Evolutionary conservation across 2,888 invertebrate genomes (phyloP).

Genomic region (Watsonalla cultraria): DNA sequence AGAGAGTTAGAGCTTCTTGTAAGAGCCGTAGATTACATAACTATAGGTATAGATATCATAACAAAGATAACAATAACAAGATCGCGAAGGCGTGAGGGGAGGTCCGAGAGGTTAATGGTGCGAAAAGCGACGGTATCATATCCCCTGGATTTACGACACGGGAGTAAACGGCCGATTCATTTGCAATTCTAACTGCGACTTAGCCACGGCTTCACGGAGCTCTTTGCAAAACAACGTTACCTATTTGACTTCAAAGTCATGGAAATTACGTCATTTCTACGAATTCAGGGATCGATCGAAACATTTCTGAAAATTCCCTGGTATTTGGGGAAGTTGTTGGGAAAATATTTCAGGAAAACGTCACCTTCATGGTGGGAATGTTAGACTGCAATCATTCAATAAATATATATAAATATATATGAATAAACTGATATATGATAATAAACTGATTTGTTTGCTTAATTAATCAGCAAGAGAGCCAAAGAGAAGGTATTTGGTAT

Average conservation of each 20-base stretch:
- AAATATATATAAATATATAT: no score
- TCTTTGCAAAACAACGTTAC: conserved; percentile 15
- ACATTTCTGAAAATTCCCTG: neutral
- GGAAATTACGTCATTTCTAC: neutral
- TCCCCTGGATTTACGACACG: conserved; percentile 72
- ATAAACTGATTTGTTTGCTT: no score
- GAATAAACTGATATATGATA: no score
- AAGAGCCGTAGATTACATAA: neutral
- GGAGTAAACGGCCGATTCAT: conserved; percentile 76
- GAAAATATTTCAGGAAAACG: no score
- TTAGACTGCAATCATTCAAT: no score
- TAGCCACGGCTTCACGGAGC: conserved; percentile 45
- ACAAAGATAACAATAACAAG: conserved; percentile 55
- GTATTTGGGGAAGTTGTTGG: neutral
- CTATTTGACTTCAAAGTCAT: neutral
- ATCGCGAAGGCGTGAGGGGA: conserved; percentile 49
- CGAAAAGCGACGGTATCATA: conserved; percentile 78
- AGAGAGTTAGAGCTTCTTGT: no score
- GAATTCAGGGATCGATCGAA: neutral
- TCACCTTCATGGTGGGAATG: no score
- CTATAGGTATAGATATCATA: conserved; percentile 31
- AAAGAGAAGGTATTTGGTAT: no score
- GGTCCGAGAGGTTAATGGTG: conserved; percentile 74
- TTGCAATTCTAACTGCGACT: conserved; percentile 75
- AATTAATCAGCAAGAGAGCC: no score